Percentiles rank a stretch among this genome's conserved stretches.
These are phyloP conservation scores for Geopemphigus sp. DNA, from an alignment of 1,140 invertebrate species.

Conservation along the genomic window DNA sequence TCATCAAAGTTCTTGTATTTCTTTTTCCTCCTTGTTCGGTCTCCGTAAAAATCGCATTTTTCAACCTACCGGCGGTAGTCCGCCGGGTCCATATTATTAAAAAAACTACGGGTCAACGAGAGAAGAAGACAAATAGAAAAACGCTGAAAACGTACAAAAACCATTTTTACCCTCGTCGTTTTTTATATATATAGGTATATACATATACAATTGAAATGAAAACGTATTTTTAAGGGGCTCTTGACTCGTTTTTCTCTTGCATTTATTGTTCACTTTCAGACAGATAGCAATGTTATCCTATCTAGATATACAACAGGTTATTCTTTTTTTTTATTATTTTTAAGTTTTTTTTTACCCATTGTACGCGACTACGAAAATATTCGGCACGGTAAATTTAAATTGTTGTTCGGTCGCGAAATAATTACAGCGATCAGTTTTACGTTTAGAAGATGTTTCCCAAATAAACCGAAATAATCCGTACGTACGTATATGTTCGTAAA, in stretches of 20 bases:
- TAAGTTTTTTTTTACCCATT: too few species aligned
- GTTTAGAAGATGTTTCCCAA: too few species aligned
- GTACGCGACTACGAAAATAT: too few species aligned
- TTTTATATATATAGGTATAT: too few species aligned
- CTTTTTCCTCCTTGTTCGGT: conserved; percentile 16
- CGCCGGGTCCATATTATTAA: conserved; percentile 33
- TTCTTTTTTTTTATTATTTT: conserved; percentile 6
- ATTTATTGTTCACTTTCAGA: conserved; percentile 38
- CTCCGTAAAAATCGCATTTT: conserved; percentile 39
- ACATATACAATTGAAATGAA: conserved; percentile 40
- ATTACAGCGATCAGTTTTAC: too few species aligned
- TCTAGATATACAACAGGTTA: conserved; percentile 29
- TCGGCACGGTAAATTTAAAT: too few species aligned
- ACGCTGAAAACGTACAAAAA: conserved; percentile 44
- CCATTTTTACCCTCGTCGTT: conserved; percentile 34
- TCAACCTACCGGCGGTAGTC: conserved; percentile 6
- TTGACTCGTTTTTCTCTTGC: conserved; percentile 39
- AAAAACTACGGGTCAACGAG: conserved; percentile 42
- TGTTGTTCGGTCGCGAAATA: too few species aligned
- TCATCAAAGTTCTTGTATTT: conserved; percentile 25
- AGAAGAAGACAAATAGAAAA: conserved; percentile 46
- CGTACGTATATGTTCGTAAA: too few species aligned
- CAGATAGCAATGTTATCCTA: conserved; percentile 16
- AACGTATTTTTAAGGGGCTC: conserved; percentile 37
- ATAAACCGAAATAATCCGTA: too few species aligned